phyloP scores from a whole-genome alignment of 2,113 vertebrate genomes.

The Larimichthys polyactis region DNA sequence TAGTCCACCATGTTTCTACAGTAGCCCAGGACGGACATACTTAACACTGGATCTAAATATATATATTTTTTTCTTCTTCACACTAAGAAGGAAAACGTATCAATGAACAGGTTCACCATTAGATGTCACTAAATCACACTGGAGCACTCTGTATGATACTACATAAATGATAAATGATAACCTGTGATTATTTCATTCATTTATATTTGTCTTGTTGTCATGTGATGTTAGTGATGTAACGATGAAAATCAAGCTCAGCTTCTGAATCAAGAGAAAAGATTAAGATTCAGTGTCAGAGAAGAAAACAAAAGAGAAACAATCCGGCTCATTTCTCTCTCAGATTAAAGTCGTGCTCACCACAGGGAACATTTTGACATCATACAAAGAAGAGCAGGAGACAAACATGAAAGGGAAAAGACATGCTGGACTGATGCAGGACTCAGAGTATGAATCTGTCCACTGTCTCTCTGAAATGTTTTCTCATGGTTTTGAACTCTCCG shows the following conservation, averaged over 20 bases:
- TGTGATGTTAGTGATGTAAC: neutral
- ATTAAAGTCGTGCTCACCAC: neutral
- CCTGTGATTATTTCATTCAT: neutral
- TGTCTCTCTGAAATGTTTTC: neutral
- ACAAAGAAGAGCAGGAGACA: neutral
- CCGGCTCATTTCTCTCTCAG: neutral
- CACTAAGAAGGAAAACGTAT: too few species aligned
- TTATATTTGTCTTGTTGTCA: too few species aligned
- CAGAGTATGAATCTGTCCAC: neutral
- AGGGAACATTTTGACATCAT: slow-evolving; percentile 13
- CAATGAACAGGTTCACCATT: too few species aligned
- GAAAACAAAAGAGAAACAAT: too few species aligned
- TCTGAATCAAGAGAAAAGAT: neutral
- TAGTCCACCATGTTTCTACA: too few species aligned
- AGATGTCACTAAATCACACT: too few species aligned
- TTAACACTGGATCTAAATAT: too few species aligned
- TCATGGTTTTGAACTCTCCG: slow-evolving; percentile 2
- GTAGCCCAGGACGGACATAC: too few species aligned
- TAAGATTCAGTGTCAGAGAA: too few species aligned
- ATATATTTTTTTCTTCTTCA: too few species aligned
- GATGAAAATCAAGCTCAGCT: neutral
- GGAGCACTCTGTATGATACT: neutral
- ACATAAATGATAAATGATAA: too few species aligned
- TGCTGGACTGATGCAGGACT: too few species aligned
- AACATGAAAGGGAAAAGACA: neutral